A percentile compares a stretch with the other conserved stretches of the same genome.
Evolutionary conservation across 2,113 vertebrate species (phyloP).

Genomic region (Progne subis): DNA sequence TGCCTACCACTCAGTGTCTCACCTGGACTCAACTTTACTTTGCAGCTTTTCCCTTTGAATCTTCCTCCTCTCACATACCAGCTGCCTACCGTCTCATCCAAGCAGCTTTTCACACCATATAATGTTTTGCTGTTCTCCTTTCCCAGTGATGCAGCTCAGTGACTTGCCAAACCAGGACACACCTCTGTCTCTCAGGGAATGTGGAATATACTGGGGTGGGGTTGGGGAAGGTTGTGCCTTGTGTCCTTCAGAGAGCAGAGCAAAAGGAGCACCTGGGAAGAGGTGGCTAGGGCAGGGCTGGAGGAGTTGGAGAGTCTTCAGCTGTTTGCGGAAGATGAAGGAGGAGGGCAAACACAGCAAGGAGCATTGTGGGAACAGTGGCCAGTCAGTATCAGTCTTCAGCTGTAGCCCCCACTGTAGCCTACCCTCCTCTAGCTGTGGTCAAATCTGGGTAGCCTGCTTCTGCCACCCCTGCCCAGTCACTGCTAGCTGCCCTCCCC

Average conservation of each 20-base stretch:
- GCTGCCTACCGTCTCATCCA: constrained; percentile 30
- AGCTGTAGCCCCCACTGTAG: not conserved
- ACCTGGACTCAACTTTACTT: constrained; percentile 1
- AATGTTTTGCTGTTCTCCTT: constrained; percentile 44
- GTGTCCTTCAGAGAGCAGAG: not conserved
- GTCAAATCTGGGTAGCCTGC: not conserved
- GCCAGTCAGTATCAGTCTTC: not conserved
- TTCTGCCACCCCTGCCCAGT: not conserved
- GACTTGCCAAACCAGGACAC: not conserved
- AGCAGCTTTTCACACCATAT: not conserved
- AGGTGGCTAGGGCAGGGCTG: not conserved
- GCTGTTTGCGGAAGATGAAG: not conserved
- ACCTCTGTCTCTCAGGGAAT: not conserved
- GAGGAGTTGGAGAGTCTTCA: not conserved
- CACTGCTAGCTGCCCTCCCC: not conserved
- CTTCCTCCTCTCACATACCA: constrained; percentile 22
- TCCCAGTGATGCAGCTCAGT: not conserved
- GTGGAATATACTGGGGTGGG: not conserved
- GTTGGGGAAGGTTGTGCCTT: fast-evolving
- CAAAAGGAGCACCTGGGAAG: not conserved
- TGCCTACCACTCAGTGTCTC: constrained; percentile 18
- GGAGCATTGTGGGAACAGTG: not conserved
- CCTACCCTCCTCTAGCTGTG: not conserved
- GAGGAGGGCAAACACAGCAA: not conserved
- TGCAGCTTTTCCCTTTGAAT: constrained; percentile 20